phyloP scores from a whole-genome alignment of 2,113 vertebrate genomes.

The Aegotheles bennettii region DNA sequence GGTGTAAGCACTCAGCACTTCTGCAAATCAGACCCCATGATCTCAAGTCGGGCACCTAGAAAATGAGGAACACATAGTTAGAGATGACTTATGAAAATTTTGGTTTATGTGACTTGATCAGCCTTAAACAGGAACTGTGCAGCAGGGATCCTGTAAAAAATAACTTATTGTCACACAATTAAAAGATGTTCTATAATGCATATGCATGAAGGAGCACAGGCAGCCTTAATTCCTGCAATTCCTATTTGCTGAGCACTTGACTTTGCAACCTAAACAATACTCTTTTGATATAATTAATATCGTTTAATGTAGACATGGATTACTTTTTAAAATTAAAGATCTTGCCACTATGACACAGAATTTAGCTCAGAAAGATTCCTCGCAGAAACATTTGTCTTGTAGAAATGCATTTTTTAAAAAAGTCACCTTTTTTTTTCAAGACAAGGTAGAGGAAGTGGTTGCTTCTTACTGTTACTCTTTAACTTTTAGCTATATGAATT shows the following conservation, averaged over 20 bases:
- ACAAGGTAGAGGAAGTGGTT: background rate
- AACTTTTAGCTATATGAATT: background rate
- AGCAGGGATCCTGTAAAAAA: background rate
- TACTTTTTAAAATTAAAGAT: background rate
- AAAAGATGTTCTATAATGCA: background rate
- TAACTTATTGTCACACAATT: background rate
- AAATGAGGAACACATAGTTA: slow-evolving; percentile 64
- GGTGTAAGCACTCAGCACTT: slow-evolving; percentile 56
- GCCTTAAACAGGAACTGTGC: background rate
- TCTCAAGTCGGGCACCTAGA: slow-evolving; percentile 61
- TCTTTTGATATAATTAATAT: background rate
- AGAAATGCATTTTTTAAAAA: background rate
- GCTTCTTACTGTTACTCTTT: background rate
- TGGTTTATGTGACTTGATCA: slow-evolving; percentile 5
- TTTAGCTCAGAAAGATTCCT: background rate
- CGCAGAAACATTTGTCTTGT: background rate
- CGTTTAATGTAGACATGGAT: background rate
- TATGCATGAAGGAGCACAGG: background rate
- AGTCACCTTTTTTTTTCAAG: background rate
- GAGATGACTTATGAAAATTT: background rate
- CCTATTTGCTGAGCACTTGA: slow-evolving; percentile 4
- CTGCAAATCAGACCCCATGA: slow-evolving; percentile 64
- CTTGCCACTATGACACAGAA: background rate
- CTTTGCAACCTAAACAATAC: background rate
- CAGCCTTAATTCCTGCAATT: slow-evolving; percentile 58